A percentile compares a stretch with the other conserved stretches of the same genome.
These are phyloP conservation scores for Cephonodes hylas DNA, from an alignment of 2,888 invertebrate species.

Conservation along the genomic window DNA sequence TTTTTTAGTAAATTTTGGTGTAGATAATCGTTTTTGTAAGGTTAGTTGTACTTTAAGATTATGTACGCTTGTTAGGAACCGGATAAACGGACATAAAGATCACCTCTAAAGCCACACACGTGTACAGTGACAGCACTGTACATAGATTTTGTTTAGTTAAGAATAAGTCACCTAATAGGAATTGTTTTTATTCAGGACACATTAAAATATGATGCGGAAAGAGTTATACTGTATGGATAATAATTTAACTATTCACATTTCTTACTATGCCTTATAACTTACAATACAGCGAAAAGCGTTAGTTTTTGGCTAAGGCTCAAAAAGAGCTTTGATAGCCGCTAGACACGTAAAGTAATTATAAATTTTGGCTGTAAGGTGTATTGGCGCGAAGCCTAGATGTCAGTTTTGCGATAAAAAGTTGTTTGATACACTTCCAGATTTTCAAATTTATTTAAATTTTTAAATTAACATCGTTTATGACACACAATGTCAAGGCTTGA, in stretches of 20 bases:
- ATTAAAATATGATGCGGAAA: no score
- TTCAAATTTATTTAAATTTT: background rate
- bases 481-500: background rate
- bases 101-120: no score
- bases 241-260: background rate
- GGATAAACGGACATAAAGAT: no score
- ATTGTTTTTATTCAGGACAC: no score
- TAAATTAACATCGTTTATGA: background rate
- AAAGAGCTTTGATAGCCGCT: background rate
- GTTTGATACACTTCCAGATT: background rate
- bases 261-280: no score
- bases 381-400: slow-evolving; percentile 11
- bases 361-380: background rate
- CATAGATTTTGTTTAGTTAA: no score
- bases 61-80: no score
- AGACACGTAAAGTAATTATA: background rate
- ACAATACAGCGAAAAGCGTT: background rate
- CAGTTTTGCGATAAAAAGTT: background rate
- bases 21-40: no score
- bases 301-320: background rate
- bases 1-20: no score
- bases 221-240: background rate
- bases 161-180: no score
- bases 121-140: no score
- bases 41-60: no score